A percentile compares a stretch with the other conserved stretches of the same genome.
Conservation (phyloP, 2,888 invertebrate species). For the Tinea semifulvella region DNA sequence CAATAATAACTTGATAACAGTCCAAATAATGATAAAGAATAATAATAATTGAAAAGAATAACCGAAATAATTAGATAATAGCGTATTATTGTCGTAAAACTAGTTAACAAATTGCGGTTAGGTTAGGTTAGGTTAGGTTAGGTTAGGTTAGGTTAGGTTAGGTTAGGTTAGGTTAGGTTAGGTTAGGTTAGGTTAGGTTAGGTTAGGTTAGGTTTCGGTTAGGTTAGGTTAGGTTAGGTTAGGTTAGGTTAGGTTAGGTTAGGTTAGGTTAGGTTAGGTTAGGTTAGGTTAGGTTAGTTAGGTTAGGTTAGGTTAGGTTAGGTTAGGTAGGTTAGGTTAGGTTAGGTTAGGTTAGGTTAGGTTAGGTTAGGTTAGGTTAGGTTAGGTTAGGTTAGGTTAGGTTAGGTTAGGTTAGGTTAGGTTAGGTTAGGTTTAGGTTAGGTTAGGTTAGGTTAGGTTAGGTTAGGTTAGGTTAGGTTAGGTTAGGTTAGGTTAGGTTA, state of each 20-base stretch:
- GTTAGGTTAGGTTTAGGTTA: constrained; percentile 21
- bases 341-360: constrained; percentile 20
- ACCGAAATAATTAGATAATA: too few species aligned
- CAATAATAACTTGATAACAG: too few species aligned
- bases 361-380: constrained; percentile 21
- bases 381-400: constrained; percentile 20
- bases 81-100: too few species aligned
- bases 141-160: constrained; percentile 20
- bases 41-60: too few species aligned
- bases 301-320: constrained; percentile 20
- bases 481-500: constrained; percentile 15
- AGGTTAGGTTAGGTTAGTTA: constrained; percentile 19
- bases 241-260: constrained; percentile 23
- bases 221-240: constrained; percentile 24
- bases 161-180: constrained; percentile 20
- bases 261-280: constrained; percentile 22
- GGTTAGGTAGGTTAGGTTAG: constrained; percentile 20
- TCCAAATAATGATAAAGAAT: too few species aligned
- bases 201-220: constrained; percentile 22
- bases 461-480: constrained; percentile 18
- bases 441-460: constrained; percentile 15
- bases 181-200: constrained; percentile 21
- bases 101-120: too few species aligned
- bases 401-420: constrained; percentile 20
- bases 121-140: constrained; percentile 23